A percentile compares a stretch with the other conserved stretches of the same genome.
Evolutionary conservation across 1,140 invertebrate species (phyloP).

Genomic region (Drosophila rhopaloa): DNA sequence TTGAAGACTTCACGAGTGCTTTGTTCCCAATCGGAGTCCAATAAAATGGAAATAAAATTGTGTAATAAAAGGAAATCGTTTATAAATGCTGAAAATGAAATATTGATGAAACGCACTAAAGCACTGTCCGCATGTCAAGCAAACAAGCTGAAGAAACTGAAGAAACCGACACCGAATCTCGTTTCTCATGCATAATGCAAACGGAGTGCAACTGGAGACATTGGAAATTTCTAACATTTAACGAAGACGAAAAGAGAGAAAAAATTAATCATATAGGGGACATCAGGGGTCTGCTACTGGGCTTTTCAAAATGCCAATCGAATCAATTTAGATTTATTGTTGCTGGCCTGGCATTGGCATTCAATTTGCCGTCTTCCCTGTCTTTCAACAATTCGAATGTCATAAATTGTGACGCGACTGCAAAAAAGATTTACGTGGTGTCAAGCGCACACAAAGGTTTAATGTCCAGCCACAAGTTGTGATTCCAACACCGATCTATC

Average conservation of each 20-base stretch:
- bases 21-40: constrained; percentile 56
- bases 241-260: constrained; percentile 17
- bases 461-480: constrained; percentile 19
- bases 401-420: constrained; percentile 56
- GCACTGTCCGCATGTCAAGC: constrained; percentile 58
- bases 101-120: constrained; percentile 68
- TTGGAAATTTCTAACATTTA: constrained; percentile 65
- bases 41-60: constrained; percentile 61
- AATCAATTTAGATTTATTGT: constrained; percentile 69
- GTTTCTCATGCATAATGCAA: constrained; percentile 71
- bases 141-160: constrained; percentile 14
- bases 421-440: constrained; percentile 15
- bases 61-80: constrained; percentile 71
- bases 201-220: constrained; percentile 60
- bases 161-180: constrained; percentile 31
- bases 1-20: constrained; percentile 43
- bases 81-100: constrained; percentile 64
- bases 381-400: constrained; percentile 45
- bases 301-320: constrained; percentile 50
- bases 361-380: constrained; percentile 56
- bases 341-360: constrained; percentile 63
- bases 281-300: constrained; percentile 52
- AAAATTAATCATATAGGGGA: constrained; percentile 36
- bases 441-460: constrained; percentile 23
- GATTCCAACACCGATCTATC: constrained; percentile 21